Evolutionary conservation across 2,797 vertebrate species (phyloP).

Genomic region (Anas acuta): DNA sequence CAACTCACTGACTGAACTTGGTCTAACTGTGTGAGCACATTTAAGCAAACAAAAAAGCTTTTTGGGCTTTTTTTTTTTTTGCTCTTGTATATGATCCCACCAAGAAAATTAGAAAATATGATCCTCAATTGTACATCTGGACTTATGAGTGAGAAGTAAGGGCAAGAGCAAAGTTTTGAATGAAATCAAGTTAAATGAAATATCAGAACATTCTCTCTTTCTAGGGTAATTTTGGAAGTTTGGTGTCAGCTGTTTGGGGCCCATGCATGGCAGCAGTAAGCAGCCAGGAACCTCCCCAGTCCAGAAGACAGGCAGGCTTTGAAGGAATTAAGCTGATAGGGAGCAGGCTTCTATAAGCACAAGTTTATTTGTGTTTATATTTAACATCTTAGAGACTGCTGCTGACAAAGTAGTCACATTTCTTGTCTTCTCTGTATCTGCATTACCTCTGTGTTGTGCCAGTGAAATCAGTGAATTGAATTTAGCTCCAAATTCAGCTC

Average conservation of each 20-base stretch:
- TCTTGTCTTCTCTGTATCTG: background rate
- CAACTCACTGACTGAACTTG: background rate
- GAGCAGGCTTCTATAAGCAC: background rate
- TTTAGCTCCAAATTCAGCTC: constrained; percentile 15
- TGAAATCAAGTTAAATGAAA: background rate
- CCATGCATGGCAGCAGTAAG: background rate
- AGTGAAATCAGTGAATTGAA: background rate
- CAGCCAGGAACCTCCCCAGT: fast-evolving
- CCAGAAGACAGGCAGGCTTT: background rate
- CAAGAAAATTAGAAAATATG: background rate
- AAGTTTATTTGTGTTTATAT: background rate
- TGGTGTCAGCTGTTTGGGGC: fast-evolving
- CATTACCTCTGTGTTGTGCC: background rate
- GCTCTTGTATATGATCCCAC: background rate
- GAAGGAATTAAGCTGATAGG: background rate
- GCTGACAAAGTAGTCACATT: background rate
- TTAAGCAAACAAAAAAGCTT: background rate
- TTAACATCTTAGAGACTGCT: background rate
- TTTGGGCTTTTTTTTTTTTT: background rate
- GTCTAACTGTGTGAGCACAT: background rate
- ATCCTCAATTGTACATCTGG: background rate
- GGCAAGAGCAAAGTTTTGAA: background rate
- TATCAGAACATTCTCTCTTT: background rate
- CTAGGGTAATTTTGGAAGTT: background rate
- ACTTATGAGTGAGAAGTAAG: background rate